Conservation (phyloP, 2,113 vertebrate genomes). For the Pimephales promelas region DNA sequence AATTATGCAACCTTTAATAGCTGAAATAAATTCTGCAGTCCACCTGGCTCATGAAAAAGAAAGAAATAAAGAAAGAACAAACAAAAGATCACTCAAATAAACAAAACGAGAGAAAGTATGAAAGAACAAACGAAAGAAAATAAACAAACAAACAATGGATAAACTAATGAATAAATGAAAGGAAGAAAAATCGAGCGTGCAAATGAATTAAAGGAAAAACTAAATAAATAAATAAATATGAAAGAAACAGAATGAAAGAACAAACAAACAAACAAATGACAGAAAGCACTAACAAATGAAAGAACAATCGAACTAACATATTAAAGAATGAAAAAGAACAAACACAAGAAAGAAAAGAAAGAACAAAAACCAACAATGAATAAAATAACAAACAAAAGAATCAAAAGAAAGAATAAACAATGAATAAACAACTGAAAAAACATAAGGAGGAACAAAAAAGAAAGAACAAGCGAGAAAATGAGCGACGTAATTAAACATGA, state of each 20-base stretch:
- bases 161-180: too few relatives aligned
- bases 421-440: background rate
- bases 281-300: background rate
- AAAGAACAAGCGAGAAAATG: too few relatives aligned
- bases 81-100: background rate
- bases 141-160: too few relatives aligned
- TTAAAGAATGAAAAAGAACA: background rate
- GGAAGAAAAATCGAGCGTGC: background rate
- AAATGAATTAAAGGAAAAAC: too few relatives aligned
- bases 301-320: background rate
- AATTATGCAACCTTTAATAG: constrained; percentile 28
- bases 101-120: background rate
- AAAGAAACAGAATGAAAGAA: background rate
- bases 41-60: constrained; percentile 35
- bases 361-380: too few relatives aligned
- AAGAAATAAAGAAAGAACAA: background rate
- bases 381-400: too few relatives aligned
- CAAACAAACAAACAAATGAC: background rate
- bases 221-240: too few relatives aligned
- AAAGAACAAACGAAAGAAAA: background rate
- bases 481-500: too few relatives aligned
- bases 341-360: background rate
- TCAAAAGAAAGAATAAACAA: background rate
- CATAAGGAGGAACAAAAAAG: background rate
- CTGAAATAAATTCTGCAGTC: constrained; percentile 47